phyloP scores from a whole-genome alignment of 2,113 vertebrate species.

The Kryptolebias marmoratus region DNA sequence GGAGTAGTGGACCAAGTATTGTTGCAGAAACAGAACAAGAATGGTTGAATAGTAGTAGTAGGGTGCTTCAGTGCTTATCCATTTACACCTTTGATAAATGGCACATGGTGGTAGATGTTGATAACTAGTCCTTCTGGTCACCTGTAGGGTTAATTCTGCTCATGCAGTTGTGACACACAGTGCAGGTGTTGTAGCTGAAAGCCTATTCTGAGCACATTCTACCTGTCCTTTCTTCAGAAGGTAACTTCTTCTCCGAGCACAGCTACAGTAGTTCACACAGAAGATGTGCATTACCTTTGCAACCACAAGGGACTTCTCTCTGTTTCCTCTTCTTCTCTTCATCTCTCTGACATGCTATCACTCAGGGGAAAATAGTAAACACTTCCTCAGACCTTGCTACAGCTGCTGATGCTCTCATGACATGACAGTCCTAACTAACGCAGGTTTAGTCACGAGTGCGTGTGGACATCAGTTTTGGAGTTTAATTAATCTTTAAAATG shows the following conservation, averaged over 20 bases:
- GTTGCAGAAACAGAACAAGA: too few relatives aligned
- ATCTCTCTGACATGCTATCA: slow-evolving; percentile 23
- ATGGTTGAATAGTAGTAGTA: too few relatives aligned
- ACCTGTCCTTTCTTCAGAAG: slow-evolving; percentile 7
- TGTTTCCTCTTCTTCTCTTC: slow-evolving; percentile 12
- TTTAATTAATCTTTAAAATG: slow-evolving; percentile 34
- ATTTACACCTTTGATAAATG: not conserved
- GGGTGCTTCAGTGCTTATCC: too few relatives aligned
- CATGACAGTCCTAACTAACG: not conserved
- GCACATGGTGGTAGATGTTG: slow-evolving; percentile 1
- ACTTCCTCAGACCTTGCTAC: slow-evolving; percentile 10
- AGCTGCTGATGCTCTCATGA: slow-evolving; percentile 22
- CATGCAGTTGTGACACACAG: slow-evolving; percentile 8
- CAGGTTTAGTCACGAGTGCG: slow-evolving; percentile 1
- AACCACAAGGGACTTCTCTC: slow-evolving; percentile 18
- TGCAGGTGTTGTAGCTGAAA: slow-evolving; percentile 6
- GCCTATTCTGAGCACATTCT: slow-evolving; percentile 40
- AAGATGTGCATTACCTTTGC: slow-evolving; percentile 8
- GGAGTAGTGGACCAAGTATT: too few relatives aligned
- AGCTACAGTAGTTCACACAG: slow-evolving; percentile 35
- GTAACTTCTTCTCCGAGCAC: slow-evolving; percentile 8
- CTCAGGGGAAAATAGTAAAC: slow-evolving; percentile 10
- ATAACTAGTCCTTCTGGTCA: not conserved
- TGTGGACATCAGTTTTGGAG: not conserved
- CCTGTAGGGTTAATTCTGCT: slow-evolving; percentile 1